Conservation (phyloP, 2,113 vertebrate species). For the Nyctereutes procyonoides region DNA sequence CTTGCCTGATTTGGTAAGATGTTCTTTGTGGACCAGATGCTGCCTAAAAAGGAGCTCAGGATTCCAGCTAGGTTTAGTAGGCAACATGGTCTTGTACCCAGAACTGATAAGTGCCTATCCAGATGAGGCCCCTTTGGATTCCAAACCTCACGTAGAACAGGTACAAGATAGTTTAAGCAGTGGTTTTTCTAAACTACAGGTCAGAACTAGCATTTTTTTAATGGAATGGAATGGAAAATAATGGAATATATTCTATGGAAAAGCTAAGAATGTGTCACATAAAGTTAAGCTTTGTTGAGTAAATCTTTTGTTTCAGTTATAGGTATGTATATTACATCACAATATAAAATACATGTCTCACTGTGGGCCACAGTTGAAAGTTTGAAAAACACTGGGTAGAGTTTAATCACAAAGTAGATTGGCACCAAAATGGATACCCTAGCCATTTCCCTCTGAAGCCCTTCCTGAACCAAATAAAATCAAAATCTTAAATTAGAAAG, state of each 20-base stretch:
- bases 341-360: neutral
- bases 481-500: neutral
- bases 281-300: neutral
- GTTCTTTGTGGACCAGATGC: neutral
- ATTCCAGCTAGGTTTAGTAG: neutral
- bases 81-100: neutral
- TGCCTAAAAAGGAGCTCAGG: neutral
- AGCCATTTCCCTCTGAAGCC: neutral
- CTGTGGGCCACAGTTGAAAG: neutral
- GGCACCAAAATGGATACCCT: neutral
- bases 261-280: neutral
- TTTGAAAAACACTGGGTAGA: conserved; percentile 12
- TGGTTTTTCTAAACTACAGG: neutral
- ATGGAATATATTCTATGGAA: neutral
- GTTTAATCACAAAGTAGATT: neutral
- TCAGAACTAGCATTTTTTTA: neutral
- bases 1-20: neutral
- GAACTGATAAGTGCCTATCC: neutral
- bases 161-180: neutral
- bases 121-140: neutral
- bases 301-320: conserved; percentile 25
- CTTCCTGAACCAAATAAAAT: neutral
- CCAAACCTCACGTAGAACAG: neutral
- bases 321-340: neutral
- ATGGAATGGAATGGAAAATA: neutral